phyloP scores from a whole-genome alignment of 2,113 vertebrate genomes.

The Notechis scutatus region DNA sequence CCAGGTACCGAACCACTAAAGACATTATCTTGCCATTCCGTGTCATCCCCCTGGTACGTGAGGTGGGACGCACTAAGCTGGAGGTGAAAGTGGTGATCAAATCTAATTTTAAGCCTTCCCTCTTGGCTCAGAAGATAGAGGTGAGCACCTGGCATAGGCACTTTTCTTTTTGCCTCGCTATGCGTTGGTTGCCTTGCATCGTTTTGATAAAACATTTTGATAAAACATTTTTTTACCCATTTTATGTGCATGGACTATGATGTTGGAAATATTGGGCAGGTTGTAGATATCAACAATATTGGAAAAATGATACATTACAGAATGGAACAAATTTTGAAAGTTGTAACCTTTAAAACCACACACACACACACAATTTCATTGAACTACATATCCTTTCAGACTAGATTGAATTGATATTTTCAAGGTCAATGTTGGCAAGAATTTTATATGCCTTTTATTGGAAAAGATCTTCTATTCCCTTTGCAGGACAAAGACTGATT shows the following conservation, averaged over 20 bases:
- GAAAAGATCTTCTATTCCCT: not conserved
- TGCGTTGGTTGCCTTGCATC: not conserved
- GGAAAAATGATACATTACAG: not conserved
- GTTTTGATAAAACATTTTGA: not conserved
- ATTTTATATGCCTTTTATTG: not conserved
- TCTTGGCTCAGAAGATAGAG: constrained; percentile 99
- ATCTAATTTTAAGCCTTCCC: constrained; percentile 98
- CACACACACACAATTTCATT: not conserved
- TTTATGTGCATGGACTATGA: not conserved
- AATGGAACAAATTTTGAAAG: not conserved
- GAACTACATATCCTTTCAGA: not conserved
- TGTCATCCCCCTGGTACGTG: constrained; percentile 94
- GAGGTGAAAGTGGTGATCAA: constrained; percentile 99
- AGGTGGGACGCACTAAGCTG: constrained; percentile 96
- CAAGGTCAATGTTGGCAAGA: not conserved
- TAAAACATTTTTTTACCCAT: not conserved
- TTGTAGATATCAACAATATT: not conserved
- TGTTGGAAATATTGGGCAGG: not conserved
- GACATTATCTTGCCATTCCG: constrained; percentile 98
- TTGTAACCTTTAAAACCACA: not conserved
- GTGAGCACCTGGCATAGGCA: constrained; percentile 60
- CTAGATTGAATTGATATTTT: not conserved
- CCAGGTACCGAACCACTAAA: constrained; percentile 97
- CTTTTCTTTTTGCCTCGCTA: not conserved
- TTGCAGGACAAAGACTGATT: not conserved